phyloP scores from a whole-genome alignment of 1,140 invertebrate genomes.

The Sesamia nonagrioides region DNA sequence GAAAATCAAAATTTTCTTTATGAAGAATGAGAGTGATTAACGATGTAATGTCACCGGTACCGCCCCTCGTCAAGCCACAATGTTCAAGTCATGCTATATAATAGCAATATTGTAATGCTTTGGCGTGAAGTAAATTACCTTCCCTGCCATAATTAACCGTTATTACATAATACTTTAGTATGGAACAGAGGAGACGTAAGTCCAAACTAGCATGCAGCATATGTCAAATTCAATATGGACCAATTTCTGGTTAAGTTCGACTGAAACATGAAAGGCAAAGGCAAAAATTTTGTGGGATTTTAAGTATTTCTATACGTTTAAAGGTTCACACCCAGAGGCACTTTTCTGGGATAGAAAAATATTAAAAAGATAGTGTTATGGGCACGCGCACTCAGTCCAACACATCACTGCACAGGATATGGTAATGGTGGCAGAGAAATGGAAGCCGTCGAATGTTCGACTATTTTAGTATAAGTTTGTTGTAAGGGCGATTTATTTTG shows the following conservation, averaged over 20 bases:
- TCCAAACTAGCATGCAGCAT: constrained; percentile 2
- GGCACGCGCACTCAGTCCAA: constrained; percentile 65
- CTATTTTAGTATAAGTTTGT: constrained; percentile 82
- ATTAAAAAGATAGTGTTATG: constrained; percentile 60
- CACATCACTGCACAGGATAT: constrained; percentile 81
- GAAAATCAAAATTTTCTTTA: constrained; percentile 82
- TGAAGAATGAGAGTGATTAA: constrained; percentile 82
- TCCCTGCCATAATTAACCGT: constrained; percentile 72
- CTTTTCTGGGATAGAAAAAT: constrained; percentile 27
- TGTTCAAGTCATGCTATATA: constrained; percentile 80
- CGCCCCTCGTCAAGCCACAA: constrained; percentile 70
- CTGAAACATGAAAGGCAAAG: background rate
- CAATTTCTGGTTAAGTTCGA: background rate
- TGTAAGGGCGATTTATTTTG: constrained; percentile 85
- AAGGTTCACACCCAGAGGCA: background rate
- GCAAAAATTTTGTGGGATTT: background rate
- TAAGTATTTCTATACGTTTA: background rate
- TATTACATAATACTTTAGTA: constrained; percentile 63
- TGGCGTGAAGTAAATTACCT: constrained; percentile 79
- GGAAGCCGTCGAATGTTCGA: constrained; percentile 74
- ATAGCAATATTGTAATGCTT: constrained; percentile 79
- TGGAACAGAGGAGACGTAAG: constrained; percentile 3
- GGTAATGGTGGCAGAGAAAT: constrained; percentile 83
- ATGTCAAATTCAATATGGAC: constrained; percentile 17
- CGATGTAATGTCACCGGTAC: constrained; percentile 73